These are phyloP conservation scores for Microdon myrmicae DNA, from an alignment of 2,888 invertebrate genomes.

Conservation along the genomic window DNA sequence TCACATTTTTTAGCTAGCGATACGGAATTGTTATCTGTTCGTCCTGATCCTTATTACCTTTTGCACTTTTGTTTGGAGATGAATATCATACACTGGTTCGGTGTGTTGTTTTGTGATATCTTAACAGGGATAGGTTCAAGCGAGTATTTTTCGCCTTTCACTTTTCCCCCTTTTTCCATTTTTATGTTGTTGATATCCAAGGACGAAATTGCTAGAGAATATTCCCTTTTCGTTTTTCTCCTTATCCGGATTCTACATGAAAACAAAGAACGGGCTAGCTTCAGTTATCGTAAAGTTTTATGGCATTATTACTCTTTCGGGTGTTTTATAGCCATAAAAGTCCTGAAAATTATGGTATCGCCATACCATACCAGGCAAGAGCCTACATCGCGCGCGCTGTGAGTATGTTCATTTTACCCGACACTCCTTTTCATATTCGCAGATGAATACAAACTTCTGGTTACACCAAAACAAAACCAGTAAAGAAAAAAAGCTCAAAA, in stretches of 20 bases:
- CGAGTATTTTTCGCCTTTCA: too few relatives aligned
- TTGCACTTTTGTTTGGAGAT: slow-evolving; percentile 50
- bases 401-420: slow-evolving; percentile 16
- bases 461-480: too few relatives aligned
- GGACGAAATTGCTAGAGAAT: slow-evolving; percentile 24
- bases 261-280: slow-evolving; percentile 46
- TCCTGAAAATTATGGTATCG: slow-evolving; percentile 47
- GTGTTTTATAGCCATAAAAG: slow-evolving; percentile 48
- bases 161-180: slow-evolving; percentile 24
- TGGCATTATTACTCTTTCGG: slow-evolving; percentile 52
- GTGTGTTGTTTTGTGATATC: too few relatives aligned
- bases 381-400: too few relatives aligned
- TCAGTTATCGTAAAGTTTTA: slow-evolving; percentile 48
- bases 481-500: too few relatives aligned
- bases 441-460: too few relatives aligned
- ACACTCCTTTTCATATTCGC: slow-evolving; percentile 21
- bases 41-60: slow-evolving; percentile 52
- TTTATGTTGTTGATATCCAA: slow-evolving; percentile 39
- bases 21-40: slow-evolving; percentile 50
- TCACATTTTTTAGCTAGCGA: too few relatives aligned
- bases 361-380: slow-evolving; percentile 1
- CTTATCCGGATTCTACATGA: slow-evolving; percentile 10
- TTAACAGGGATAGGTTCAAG: too few relatives aligned
- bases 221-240: not conserved
- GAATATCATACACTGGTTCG: slow-evolving; percentile 35